These are phyloP conservation scores for Camponotus pennsylvanicus DNA, from an alignment of 1,140 invertebrate species.

Conservation along the genomic window DNA sequence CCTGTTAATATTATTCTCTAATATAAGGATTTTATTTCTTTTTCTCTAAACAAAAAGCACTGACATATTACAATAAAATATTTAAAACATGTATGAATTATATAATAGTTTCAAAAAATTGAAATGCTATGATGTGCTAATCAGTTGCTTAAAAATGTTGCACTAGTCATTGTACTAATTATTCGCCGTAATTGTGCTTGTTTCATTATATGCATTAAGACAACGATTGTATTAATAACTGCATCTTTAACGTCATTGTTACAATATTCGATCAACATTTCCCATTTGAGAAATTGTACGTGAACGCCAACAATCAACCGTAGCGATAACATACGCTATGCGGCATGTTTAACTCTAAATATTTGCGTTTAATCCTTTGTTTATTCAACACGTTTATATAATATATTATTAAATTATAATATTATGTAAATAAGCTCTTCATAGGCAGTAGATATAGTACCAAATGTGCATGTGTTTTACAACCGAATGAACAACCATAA, in stretches of 20 bases:
- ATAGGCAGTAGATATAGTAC: not conserved
- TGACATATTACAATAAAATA: not conserved
- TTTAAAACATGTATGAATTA: too few species aligned
- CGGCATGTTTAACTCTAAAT: slow-evolving; percentile 20
- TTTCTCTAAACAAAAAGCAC: not conserved
- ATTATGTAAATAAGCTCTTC: slow-evolving; percentile 16
- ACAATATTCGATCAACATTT: not conserved
- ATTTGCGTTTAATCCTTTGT: slow-evolving; percentile 29
- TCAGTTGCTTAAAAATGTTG: not conserved
- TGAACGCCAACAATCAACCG: slow-evolving; percentile 22
- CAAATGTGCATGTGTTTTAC: not conserved
- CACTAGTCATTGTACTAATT: too few species aligned
- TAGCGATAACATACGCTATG: slow-evolving; percentile 4
- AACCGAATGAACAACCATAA: not conserved
- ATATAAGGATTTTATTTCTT: not conserved
- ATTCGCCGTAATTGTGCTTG: not conserved
- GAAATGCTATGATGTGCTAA: not conserved
- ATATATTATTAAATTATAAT: too few species aligned
- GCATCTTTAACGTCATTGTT: not conserved
- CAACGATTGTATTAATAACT: not conserved
- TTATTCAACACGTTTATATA: not conserved
- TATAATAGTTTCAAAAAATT: not conserved
- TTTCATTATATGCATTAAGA: not conserved
- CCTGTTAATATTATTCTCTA: not conserved
- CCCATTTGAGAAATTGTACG: not conserved